phyloP scores from a whole-genome alignment of 2,113 vertebrate species.

The Daboia siamensis region DNA sequence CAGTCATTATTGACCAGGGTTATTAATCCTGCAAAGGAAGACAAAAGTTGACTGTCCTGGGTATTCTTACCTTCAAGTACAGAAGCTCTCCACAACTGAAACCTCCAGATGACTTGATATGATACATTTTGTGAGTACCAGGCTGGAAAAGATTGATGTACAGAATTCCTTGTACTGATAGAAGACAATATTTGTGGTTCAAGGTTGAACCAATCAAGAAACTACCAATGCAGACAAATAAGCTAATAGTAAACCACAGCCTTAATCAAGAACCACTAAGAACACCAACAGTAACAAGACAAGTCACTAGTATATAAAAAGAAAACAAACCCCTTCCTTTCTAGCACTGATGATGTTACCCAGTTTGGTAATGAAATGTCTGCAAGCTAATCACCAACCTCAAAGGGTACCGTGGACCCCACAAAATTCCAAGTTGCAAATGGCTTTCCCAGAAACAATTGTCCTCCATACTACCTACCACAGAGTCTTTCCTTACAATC shows the following conservation, averaged over 20 bases:
- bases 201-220: not conserved
- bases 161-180: not conserved
- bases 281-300: not conserved
- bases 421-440: slow-evolving; percentile 14
- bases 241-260: not conserved
- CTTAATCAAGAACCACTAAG: not conserved
- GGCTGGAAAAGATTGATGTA: not conserved
- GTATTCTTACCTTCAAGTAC: slow-evolving; percentile 8
- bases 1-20: slow-evolving; percentile 11
- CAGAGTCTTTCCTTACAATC: not conserved
- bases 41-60: not conserved
- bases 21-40: slow-evolving; percentile 42
- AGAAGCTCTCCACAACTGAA: not conserved
- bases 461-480: not conserved
- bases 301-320: no score
- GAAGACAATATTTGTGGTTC: not conserved
- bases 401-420: not conserved
- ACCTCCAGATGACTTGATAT: not conserved
- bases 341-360: not conserved
- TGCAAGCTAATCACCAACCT: not conserved
- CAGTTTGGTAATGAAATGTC: not conserved
- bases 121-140: not conserved
- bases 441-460: not conserved
- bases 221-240: not conserved
- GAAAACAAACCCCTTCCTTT: not conserved